phyloP scores from a whole-genome alignment of 2,888 invertebrate genomes.

The Kryphioiulus occultus region DNA sequence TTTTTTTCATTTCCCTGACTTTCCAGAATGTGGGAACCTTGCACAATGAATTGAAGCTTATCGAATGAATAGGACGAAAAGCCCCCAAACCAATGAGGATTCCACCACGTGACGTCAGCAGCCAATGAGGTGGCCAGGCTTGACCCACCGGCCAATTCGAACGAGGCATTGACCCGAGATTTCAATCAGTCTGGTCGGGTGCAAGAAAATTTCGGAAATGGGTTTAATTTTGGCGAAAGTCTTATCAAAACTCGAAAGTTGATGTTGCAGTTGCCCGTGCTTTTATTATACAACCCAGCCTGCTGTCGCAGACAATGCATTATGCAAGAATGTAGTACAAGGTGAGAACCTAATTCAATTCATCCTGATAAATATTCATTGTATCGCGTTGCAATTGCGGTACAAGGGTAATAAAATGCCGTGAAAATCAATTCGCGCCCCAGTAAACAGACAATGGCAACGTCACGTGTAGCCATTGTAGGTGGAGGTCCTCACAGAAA shows the following conservation, averaged over 20 bases:
- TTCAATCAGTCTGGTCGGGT: too few species aligned
- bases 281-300: neutral
- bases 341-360: slow-evolving; percentile 9
- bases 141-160: too few species aligned
- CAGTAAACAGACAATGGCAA: neutral
- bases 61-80: too few species aligned
- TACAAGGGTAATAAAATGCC: neutral
- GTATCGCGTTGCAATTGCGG: neutral
- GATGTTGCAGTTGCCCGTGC: neutral
- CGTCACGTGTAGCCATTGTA: neutral
- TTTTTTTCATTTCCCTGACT: too few species aligned
- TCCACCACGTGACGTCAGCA: too few species aligned
- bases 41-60: too few species aligned
- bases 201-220: too few species aligned
- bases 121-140: too few species aligned
- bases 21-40: too few species aligned
- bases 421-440: neutral
- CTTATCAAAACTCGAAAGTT: neutral
- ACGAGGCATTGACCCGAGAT: too few species aligned
- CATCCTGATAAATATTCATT: slow-evolving; percentile 9
- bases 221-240: neutral
- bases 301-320: neutral
- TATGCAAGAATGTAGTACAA: neutral
- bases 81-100: too few species aligned
- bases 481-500: too few species aligned